phyloP scores from a whole-genome alignment of 2,888 invertebrate genomes.

The Platycheirus albimanus region DNA sequence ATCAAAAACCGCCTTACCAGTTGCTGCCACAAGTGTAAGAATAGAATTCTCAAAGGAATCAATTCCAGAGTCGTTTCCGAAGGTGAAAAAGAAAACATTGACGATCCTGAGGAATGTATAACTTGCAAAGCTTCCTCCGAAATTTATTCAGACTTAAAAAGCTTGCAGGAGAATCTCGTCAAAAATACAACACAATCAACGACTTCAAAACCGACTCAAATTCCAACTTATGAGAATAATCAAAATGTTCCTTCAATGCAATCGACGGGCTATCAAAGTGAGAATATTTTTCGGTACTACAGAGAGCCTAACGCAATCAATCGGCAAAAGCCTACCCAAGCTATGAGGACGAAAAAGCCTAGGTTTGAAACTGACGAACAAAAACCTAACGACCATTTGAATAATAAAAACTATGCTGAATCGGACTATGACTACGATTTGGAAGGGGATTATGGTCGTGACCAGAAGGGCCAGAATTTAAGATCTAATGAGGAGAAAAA shows the following conservation, averaged over 20 bases:
- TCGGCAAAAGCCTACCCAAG: not conserved
- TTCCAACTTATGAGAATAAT: not conserved
- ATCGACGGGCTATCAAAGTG: not conserved
- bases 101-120: slow-evolving; percentile 25
- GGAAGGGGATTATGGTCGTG: slow-evolving; percentile 11
- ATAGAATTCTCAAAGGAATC: slow-evolving; percentile 58
- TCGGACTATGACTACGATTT: slow-evolving; percentile 34
- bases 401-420: slow-evolving; percentile 8
- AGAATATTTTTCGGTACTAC: slow-evolving; percentile 10
- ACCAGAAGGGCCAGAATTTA: slow-evolving; percentile 11
- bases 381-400: not conserved
- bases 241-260: not conserved
- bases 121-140: slow-evolving; percentile 27
- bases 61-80: slow-evolving; percentile 13
- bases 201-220: not conserved
- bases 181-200: not conserved
- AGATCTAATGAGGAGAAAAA: not conserved
- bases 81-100: not conserved
- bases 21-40: slow-evolving; percentile 76
- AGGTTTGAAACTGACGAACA: not conserved
- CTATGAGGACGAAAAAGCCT: not conserved
- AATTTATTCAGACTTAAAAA: slow-evolving; percentile 10
- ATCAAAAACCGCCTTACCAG: slow-evolving; percentile 68
- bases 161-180: not conserved
- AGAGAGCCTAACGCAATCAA: slow-evolving; percentile 7